These are phyloP conservation scores for Tetrao urogallus DNA, from an alignment of 2,113 vertebrate species.

Conservation along the genomic window DNA sequence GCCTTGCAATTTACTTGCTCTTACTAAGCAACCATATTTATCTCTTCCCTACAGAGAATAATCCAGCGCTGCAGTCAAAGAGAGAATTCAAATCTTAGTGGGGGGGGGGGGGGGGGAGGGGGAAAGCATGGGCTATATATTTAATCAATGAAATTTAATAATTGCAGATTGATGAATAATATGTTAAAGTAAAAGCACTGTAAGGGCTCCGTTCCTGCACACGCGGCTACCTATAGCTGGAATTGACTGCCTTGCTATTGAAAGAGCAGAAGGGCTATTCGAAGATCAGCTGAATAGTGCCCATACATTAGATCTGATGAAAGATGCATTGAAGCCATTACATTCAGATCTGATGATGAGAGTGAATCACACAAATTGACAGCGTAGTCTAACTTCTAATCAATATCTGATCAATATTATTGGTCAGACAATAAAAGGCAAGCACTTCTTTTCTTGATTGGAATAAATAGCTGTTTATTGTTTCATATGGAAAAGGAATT, in stretches of 20 bases:
- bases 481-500: not conserved
- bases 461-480: accelerated
- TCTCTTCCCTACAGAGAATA: not conserved
- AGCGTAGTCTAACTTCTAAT: not conserved
- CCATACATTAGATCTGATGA: not conserved
- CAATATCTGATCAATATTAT: not conserved
- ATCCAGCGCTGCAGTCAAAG: not conserved
- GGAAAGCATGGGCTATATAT: not conserved
- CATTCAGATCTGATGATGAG: not conserved
- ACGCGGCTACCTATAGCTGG: not conserved
- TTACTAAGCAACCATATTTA: not conserved
- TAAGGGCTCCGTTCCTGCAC: not conserved
- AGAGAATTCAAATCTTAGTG: not conserved
- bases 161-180: not conserved
- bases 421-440: too few relatives aligned
- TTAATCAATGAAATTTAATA: not conserved
- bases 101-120: too few relatives aligned
- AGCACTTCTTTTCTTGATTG: too few relatives aligned
- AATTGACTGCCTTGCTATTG: not conserved
- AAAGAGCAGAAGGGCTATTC: not conserved
- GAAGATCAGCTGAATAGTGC: accelerated
- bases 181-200: not conserved
- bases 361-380: not conserved
- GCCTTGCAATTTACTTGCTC: not conserved
- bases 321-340: too few relatives aligned